Conservation (phyloP, 2,113 vertebrate genomes). For the Labeo catla region DNA sequence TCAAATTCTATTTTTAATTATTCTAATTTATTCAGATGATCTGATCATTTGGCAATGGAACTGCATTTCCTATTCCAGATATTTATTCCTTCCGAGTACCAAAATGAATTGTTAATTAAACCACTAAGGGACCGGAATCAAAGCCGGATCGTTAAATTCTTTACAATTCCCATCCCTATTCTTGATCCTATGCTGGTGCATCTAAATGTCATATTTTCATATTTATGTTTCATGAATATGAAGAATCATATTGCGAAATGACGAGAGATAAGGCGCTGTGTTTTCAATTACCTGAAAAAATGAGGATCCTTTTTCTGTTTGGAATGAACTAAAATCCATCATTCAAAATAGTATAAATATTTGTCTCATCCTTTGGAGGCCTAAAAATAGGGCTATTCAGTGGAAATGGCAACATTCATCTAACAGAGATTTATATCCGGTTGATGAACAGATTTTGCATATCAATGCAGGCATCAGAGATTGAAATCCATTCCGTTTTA, state of each 20-base stretch:
- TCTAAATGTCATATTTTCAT: constrained; percentile 8
- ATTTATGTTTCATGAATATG: constrained; percentile 19
- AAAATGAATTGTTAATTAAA: background rate
- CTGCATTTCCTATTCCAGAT: background rate
- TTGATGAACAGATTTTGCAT: constrained; percentile 72
- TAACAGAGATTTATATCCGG: constrained; percentile 49
- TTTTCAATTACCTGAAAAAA: constrained; percentile 2
- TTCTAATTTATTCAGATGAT: background rate
- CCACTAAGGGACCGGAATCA: background rate
- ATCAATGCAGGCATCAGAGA: constrained; percentile 69
- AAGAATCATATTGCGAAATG: background rate
- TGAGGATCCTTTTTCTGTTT: background rate
- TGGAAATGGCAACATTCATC: constrained; percentile 31
- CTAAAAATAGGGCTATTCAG: constrained; percentile 51
- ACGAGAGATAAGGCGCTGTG: background rate
- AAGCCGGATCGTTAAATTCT: background rate
- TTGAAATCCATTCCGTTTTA: constrained; percentile 74
- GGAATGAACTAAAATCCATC: constrained; percentile 29
- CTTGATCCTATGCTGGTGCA: background rate
- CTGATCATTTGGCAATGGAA: background rate
- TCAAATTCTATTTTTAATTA: background rate
- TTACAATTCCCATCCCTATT: background rate
- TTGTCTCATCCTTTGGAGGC: constrained; percentile 26
- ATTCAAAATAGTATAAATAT: constrained; percentile 54
- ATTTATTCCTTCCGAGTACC: background rate